Evolutionary conservation across 2,797 vertebrate genomes (phyloP).

Genomic region (Spea hammondii): DNA sequence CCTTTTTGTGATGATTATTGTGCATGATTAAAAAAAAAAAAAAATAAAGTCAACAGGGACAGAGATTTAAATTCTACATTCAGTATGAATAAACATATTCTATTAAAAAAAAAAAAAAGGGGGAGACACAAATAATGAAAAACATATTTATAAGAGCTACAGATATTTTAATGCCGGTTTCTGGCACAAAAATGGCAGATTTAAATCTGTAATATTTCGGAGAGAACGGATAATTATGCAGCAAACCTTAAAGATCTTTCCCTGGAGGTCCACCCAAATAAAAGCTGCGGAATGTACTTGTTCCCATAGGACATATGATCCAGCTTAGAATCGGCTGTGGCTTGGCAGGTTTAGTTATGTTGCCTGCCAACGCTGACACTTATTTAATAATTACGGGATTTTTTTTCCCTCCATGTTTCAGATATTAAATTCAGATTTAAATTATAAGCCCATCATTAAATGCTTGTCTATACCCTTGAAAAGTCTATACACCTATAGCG

Average conservation of each 20-base stretch:
- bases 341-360: not conserved
- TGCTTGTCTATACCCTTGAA: not conserved
- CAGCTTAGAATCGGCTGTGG: not conserved
- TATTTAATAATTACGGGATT: slow-evolving; percentile 1
- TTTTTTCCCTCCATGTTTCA: not conserved
- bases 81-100: not conserved
- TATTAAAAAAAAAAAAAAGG: slow-evolving; percentile 9
- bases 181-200: slow-evolving; percentile 6
- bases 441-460: not conserved
- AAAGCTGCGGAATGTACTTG: not conserved
- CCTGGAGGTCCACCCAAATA: not conserved
- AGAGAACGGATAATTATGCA: not conserved
- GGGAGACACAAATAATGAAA: slow-evolving; percentile 5
- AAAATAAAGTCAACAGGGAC: no score
- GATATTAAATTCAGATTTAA: not conserved
- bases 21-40: no score
- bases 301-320: not conserved
- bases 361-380: not conserved
- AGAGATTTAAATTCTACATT: no score
- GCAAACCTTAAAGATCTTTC: not conserved
- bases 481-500: not conserved
- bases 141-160: slow-evolving; percentile 22
- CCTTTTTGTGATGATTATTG: no score
- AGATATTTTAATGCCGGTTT: slow-evolving; percentile 5
- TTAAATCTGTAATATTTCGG: slow-evolving; percentile 5